Conservation (phyloP, 2,888 invertebrate genomes). For the Polymixis flavicincta region DNA sequence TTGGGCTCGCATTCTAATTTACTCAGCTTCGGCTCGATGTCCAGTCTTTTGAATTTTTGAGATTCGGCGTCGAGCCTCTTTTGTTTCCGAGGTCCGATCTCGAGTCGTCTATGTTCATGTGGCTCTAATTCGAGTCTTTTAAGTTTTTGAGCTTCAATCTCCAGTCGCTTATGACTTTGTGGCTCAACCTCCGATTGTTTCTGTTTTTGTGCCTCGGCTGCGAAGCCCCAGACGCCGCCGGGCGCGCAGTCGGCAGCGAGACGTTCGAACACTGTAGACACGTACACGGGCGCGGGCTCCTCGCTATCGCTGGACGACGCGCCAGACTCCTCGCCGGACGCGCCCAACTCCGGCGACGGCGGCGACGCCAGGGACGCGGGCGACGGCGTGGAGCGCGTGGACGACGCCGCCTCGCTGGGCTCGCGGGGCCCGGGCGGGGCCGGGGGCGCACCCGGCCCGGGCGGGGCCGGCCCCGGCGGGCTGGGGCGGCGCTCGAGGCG, state of each 20-base stretch:
- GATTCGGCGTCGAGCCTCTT: constrained; percentile 33
- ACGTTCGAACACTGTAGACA: constrained; percentile 82
- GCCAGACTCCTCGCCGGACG: constrained; percentile 37
- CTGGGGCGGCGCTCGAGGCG: constrained; percentile 74
- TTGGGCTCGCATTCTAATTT: constrained; percentile 30
- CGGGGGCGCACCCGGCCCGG: constrained; percentile 60
- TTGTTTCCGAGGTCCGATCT: constrained; percentile 42
- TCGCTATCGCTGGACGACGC: constrained; percentile 56
- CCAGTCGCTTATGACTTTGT: constrained; percentile 26
- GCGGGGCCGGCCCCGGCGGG: constrained; percentile 55
- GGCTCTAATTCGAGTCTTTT: constrained; percentile 40
- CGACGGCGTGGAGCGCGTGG: constrained; percentile 49
- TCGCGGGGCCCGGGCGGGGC: constrained; percentile 41
- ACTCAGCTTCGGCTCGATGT: constrained; percentile 33
- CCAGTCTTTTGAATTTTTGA: constrained; percentile 48
- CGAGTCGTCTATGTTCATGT: constrained; percentile 27
- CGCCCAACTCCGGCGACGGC: constrained; percentile 40
- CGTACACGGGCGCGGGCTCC: constrained; percentile 70
- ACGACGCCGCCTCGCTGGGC: constrained; percentile 49
- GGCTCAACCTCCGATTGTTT: constrained; percentile 50
- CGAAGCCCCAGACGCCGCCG: constrained; percentile 90
- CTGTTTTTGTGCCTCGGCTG: constrained; percentile 91
- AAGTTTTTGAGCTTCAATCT: constrained; percentile 36
- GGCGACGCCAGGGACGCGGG: constrained; percentile 55
- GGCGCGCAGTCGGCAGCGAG: constrained; percentile 81